Evolutionary conservation across 1,140 invertebrate species (phyloP), one percentile per base, ranked within the genome.

Genomic region (Augochlora pura): DNA sequence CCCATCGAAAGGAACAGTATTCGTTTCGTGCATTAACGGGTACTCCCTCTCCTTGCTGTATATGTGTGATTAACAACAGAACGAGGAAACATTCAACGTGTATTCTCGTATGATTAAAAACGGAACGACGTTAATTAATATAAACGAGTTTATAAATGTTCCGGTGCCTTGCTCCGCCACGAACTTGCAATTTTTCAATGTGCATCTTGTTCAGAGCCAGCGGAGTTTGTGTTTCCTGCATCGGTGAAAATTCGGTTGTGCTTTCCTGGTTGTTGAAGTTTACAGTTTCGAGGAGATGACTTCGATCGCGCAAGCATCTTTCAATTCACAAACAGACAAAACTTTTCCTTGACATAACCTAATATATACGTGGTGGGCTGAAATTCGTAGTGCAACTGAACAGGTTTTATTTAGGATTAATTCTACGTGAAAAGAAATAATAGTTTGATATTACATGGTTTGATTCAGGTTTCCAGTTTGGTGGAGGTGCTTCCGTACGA

Each of bases 81-180:
- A 72, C 62, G 68, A 71, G 42, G 59, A 49, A 52, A 52, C 18
- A 52, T 52, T 52, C 18, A 52, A 52, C 49, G 49, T 52, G 42
- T 10, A 52, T 38, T 38, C 42, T 5, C 16, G 42, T 21, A 10
- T 59, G 46, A 71, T 71, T 77, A 72, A 77, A 77, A 77, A 60
- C 46, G 54, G 63, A 77, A 77, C 62, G 76, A 71, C 57, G 59
- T 69, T 77, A 77, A 71, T 72, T 72, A 77, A 71, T 62, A 42
- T 69, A 27, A 72, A 77, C 68, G 76, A 72, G 66, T n/a, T 77
- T 62, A 52, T 25, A 60, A 77, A 70, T 77, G 62, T 25, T 25
- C 57, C 18, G 14, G 39, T 9, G 27, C 14, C 54, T 16, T 49
- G 49, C n/a, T 49, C 42, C 25, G 32, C 52, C 66, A 62, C 69